phyloP scores from a whole-genome alignment of 2,888 invertebrate species.

The Autographa pulchrina region DNA sequence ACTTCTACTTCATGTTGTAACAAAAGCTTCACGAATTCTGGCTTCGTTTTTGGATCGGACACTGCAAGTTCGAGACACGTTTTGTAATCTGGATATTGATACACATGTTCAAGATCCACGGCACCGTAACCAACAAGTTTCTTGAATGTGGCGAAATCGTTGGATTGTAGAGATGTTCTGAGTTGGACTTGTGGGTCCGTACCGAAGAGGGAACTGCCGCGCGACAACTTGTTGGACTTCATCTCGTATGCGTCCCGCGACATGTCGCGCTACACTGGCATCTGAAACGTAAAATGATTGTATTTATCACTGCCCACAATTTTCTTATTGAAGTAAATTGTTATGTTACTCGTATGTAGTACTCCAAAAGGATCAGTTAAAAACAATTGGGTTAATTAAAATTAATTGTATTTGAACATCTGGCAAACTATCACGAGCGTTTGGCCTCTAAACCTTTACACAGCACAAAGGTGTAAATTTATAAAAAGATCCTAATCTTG shows the following conservation, averaged over 20 bases:
- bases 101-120: slow-evolving; percentile 88
- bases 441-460: slow-evolving; percentile 36
- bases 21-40: slow-evolving; percentile 89
- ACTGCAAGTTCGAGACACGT: slow-evolving; percentile 90
- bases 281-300: slow-evolving; percentile 77
- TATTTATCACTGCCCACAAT: slow-evolving; percentile 67
- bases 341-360: slow-evolving; percentile 66
- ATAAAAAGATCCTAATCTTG: slow-evolving; percentile 63
- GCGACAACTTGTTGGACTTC: slow-evolving; percentile 78
- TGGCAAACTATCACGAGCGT: slow-evolving; percentile 52
- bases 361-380: slow-evolving; percentile 67
- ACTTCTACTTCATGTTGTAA: slow-evolving; percentile 90
- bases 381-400: slow-evolving; percentile 74
- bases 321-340: slow-evolving; percentile 76
- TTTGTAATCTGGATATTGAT: slow-evolving; percentile 89
- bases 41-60: slow-evolving; percentile 79
- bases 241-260: slow-evolving; percentile 86
- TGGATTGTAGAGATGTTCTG: slow-evolving; percentile 86
- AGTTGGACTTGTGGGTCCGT: slow-evolving; percentile 86
- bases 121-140: slow-evolving; percentile 84
- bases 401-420: slow-evolving; percentile 71
- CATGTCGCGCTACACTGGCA: slow-evolving; percentile 83
- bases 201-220: slow-evolving; percentile 84
- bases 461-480: slow-evolving; percentile 42
- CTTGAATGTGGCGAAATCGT: slow-evolving; percentile 86